These are phyloP conservation scores for Bacillus rossius DNA, from an alignment of 1,140 invertebrate genomes.

Conservation along the genomic window DNA sequence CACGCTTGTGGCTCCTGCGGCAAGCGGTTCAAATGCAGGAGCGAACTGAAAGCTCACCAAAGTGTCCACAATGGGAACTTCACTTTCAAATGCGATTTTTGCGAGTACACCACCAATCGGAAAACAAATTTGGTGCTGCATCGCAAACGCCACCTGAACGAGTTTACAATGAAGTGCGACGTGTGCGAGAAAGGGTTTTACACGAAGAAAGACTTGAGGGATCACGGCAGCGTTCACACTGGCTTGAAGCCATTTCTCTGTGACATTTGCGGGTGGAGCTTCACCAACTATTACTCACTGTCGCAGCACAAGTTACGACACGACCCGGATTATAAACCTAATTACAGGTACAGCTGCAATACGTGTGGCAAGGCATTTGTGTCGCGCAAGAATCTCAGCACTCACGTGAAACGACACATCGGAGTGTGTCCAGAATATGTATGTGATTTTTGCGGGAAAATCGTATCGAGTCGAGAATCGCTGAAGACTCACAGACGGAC, in stretches of 20 bases:
- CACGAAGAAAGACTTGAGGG: slow-evolving; percentile 3
- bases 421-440: slow-evolving; percentile 42
- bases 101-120: slow-evolving; percentile 43
- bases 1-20: slow-evolving; percentile 37
- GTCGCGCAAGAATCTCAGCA: slow-evolving; percentile 12
- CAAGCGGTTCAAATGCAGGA: slow-evolving; percentile 38
- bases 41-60: slow-evolving; percentile 38
- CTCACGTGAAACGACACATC: slow-evolving; percentile 34
- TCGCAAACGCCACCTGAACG: slow-evolving; percentile 51
- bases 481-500: slow-evolving; percentile 44
- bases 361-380: slow-evolving; percentile 43
- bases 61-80: slow-evolving; percentile 41
- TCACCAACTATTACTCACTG: slow-evolving; percentile 55
- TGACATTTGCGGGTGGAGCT: slow-evolving; percentile 48
- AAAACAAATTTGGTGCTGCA: slow-evolving; percentile 45
- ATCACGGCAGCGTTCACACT: slow-evolving; percentile 14
- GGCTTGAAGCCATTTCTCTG: slow-evolving; percentile 35
- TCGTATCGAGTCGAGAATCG: slow-evolving; percentile 28
- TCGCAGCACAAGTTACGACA: slow-evolving; percentile 58
- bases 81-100: slow-evolving; percentile 38
- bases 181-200: slow-evolving; percentile 46
- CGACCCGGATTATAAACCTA: slow-evolving; percentile 43
- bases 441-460: slow-evolving; percentile 37
- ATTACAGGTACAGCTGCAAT: slow-evolving; percentile 48
- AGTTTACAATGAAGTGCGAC: slow-evolving; percentile 45